These are phyloP conservation scores for Pardalotus punctatus DNA, from an alignment of 2,113 vertebrate species.

Conservation along the genomic window DNA sequence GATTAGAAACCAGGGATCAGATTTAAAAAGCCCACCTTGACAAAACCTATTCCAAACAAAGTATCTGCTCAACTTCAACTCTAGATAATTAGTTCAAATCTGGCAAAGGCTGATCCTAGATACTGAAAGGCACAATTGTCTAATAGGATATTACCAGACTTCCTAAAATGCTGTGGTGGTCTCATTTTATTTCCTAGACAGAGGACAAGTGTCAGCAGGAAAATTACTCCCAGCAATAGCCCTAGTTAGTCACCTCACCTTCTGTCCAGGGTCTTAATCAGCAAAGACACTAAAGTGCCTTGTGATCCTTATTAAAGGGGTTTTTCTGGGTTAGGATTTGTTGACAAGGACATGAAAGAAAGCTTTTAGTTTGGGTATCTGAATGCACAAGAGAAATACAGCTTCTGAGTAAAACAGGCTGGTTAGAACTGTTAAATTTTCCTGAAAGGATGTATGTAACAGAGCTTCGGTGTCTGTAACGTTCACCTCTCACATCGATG, in stretches of 20 bases:
- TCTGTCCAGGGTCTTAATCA: slow-evolving; percentile 16
- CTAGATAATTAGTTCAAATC: neutral
- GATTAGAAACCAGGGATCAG: neutral
- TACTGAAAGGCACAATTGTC: neutral
- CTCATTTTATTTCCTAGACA: neutral
- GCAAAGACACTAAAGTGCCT: neutral
- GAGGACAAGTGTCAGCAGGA: neutral
- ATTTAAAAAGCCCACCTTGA: neutral
- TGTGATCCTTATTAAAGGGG: slow-evolving; percentile 20
- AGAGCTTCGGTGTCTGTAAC: neutral
- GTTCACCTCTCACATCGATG: neutral
- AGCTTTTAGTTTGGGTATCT: neutral
- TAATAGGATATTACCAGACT: neutral
- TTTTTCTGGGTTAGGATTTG: neutral
- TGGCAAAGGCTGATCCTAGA: neutral
- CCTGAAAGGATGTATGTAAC: neutral
- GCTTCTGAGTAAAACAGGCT: neutral
- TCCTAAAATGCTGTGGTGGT: neutral
- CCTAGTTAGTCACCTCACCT: neutral
- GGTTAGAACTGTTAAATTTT: neutral
- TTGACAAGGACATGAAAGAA: neutral
- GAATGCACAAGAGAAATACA: neutral
- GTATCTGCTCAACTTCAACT: neutral
- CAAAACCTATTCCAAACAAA: neutral
- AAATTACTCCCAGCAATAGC: neutral